Conservation (phyloP, 2,113 vertebrate genomes). For the Cryptomyrus ogoouensis region DNA sequence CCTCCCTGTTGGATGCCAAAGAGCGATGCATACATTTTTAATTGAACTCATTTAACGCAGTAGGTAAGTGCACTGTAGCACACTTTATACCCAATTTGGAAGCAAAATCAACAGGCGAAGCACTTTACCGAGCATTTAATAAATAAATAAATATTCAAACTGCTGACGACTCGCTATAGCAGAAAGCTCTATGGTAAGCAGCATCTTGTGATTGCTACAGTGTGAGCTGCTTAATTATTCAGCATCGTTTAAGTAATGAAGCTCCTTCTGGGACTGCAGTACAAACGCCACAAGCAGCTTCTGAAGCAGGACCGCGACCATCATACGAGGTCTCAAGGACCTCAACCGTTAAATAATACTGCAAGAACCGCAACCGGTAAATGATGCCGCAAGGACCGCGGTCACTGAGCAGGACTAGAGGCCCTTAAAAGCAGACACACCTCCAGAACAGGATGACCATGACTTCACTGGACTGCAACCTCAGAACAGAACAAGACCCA, state of each 20-base stretch:
- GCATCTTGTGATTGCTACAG: neutral
- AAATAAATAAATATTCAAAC: neutral
- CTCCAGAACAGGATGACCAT: neutral
- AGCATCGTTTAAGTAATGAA: neutral
- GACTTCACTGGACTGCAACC: neutral
- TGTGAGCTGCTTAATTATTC: neutral
- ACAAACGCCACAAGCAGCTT: neutral
- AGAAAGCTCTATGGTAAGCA: neutral
- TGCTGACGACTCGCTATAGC: neutral
- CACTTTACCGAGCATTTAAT: neutral
- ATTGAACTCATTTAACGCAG: neutral
- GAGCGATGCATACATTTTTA: neutral
- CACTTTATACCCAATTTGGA: neutral
- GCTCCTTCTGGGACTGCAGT: neutral
- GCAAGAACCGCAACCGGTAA: neutral
- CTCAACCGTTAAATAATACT: too few species aligned
- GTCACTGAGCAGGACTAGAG: neutral
- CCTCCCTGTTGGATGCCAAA: neutral
- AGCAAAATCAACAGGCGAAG: neutral
- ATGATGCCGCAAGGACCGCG: neutral
- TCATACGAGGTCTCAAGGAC: neutral
- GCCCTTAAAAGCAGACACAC: neutral
- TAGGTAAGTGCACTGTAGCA: neutral
- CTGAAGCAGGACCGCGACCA: neutral
- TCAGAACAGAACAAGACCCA: neutral